Conservation (phyloP, 2,888 invertebrate species). For the Pantelozetes paolii region DNA sequence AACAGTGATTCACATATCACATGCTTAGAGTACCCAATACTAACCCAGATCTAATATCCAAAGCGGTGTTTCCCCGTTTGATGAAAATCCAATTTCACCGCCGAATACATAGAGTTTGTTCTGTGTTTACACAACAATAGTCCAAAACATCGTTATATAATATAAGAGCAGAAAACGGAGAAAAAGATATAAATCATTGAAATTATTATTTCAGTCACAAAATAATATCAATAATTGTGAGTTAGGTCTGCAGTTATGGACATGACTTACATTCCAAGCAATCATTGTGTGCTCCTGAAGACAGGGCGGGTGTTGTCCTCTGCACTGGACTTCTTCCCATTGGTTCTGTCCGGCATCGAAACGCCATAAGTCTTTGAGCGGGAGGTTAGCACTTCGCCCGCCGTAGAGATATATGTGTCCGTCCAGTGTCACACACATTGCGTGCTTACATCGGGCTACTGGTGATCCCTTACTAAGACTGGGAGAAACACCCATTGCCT, state of each 20-base stretch:
- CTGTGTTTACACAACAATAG: constrained; percentile 47
- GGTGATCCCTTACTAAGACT: constrained; percentile 57
- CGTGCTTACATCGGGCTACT: constrained; percentile 73
- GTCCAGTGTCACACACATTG: constrained; percentile 66
- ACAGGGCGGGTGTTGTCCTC: constrained; percentile 64
- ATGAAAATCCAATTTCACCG: constrained; percentile 74
- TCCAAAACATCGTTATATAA: constrained; percentile 1
- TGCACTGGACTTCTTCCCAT: constrained; percentile 68
- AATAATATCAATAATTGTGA: constrained; percentile 9
- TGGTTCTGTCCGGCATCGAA: constrained; percentile 68
- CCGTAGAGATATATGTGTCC: constrained; percentile 76
- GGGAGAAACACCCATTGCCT: constrained; percentile 43
- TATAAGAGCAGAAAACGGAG: not conserved
- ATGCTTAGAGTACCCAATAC: constrained; percentile 19
- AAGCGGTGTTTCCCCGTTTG: constrained; percentile 72
- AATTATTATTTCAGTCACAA: constrained; percentile 27
- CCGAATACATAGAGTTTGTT: constrained; percentile 73
- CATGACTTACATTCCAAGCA: constrained; percentile 62
- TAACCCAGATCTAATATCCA: constrained; percentile 70
- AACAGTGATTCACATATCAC: not conserved
- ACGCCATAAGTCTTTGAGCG: constrained; percentile 79
- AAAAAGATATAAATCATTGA: constrained; percentile 32
- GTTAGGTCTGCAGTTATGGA: not conserved
- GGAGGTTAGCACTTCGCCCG: constrained; percentile 74
- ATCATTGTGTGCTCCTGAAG: constrained; percentile 80